These are phyloP conservation scores for Aphodius sticticus DNA, from an alignment of 2,888 invertebrate genomes.

Conservation along the genomic window DNA sequence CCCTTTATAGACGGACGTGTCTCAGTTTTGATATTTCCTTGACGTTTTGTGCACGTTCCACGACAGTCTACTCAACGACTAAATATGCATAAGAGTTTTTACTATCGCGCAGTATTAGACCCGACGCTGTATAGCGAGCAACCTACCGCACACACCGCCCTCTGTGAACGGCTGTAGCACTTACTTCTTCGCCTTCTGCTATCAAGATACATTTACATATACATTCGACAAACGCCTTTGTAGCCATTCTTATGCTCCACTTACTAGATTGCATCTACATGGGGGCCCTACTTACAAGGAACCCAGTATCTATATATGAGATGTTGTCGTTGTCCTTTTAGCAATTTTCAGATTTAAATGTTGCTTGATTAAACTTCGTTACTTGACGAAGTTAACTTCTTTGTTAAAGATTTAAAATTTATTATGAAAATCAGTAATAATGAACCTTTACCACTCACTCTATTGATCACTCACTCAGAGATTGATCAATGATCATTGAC, in stretches of 20 bases:
- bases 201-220: conserved; percentile 4
- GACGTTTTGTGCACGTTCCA: neutral
- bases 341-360: neutral
- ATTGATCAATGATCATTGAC: too few relatives aligned
- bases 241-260: conserved; percentile 4
- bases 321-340: neutral
- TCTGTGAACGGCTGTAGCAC: neutral
- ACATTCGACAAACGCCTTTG: neutral
- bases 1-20: neutral
- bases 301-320: neutral
- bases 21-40: neutral
- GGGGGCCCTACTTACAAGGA: neutral
- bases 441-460: too few relatives aligned
- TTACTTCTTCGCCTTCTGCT: conserved; percentile 4
- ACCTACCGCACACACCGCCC: conserved; percentile 4
- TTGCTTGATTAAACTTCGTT: neutral
- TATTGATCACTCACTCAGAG: too few relatives aligned
- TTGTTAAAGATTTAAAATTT: too few relatives aligned
- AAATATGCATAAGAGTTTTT: neutral
- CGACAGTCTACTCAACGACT: neutral
- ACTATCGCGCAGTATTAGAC: neutral
- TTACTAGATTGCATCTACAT: conserved; percentile 4
- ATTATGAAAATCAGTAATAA: too few relatives aligned
- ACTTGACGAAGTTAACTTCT: too few relatives aligned
- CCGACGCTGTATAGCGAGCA: neutral